Percentiles rank a stretch among this genome's conserved stretches.
Evolutionary conservation across 2,888 invertebrate genomes (phyloP).

Genomic region (Sepiola atlantica): DNA sequence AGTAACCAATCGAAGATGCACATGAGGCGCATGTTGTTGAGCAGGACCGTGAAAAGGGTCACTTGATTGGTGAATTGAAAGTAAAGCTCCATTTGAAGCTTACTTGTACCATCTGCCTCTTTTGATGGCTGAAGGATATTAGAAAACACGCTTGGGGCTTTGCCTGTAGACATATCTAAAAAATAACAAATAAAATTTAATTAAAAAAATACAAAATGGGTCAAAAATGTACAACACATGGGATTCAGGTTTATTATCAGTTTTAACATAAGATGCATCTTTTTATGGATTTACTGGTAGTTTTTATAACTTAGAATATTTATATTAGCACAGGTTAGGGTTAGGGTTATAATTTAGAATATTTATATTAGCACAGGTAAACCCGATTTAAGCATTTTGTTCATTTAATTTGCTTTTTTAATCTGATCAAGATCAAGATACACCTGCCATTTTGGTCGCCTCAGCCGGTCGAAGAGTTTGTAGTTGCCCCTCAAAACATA

Average conservation of each 20-base stretch:
- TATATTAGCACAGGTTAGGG: no score
- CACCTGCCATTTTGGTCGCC: no score
- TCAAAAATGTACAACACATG: neutral
- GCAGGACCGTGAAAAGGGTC: slow-evolving; percentile 87
- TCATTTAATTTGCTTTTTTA: no score
- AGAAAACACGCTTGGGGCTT: slow-evolving; percentile 88
- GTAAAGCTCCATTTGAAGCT: slow-evolving; percentile 77
- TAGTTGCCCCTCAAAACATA: no score
- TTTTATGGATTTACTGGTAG: no score
- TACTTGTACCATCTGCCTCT: slow-evolving; percentile 51
- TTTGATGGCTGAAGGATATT: slow-evolving; percentile 83
- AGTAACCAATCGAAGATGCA: slow-evolving; percentile 96
- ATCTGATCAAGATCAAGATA: no score
- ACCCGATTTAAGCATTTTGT: no score
- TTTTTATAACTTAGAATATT: no score
- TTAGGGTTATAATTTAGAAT: no score
- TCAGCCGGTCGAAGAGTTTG: no score
- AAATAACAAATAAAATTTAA: neutral
- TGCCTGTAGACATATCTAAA: slow-evolving; percentile 80
- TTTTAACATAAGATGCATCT: no score
- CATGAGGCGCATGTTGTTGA: slow-evolving; percentile 96
- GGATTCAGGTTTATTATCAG: neutral
- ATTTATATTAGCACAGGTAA: no score
- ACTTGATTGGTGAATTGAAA: slow-evolving; percentile 79
- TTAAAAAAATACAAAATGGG: neutral